These are phyloP conservation scores for Parapristionchus giblindavisi DNA, from an alignment of 2,888 invertebrate species.

Conservation along the genomic window DNA sequence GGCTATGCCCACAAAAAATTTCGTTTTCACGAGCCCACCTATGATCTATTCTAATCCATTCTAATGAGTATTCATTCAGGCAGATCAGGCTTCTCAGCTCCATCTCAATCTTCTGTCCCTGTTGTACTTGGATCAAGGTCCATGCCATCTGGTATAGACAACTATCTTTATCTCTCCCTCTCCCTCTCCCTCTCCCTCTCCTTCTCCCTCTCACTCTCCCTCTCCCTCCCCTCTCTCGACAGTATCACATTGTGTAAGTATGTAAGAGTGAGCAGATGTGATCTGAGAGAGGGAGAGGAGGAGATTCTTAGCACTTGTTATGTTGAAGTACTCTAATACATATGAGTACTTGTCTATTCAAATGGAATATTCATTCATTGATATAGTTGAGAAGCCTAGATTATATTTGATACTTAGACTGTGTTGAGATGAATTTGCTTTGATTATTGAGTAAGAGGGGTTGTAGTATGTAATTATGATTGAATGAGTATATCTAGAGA, in stretches of 20 bases:
- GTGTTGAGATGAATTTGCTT: no score
- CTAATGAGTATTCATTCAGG: no score
- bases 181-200: slow-evolving; percentile 6
- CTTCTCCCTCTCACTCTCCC: slow-evolving; percentile 14
- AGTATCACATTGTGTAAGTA: neutral
- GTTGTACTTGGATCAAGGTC: slow-evolving; percentile 50
- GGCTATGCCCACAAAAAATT: no score
- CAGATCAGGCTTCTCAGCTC: slow-evolving; percentile 65
- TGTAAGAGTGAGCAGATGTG: neutral
- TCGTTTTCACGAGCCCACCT: no score
- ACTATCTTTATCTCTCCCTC: neutral
- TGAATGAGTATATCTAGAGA: neutral
- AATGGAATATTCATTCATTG: no score
- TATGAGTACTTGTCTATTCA: no score
- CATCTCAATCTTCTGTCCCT: slow-evolving; percentile 61
- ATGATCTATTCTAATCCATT: no score
- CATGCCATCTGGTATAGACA: slow-evolving; percentile 27
- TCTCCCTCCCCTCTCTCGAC: neutral
- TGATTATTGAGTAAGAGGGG: no score
- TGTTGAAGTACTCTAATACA: neutral
- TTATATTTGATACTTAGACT: neutral
- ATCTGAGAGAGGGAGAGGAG: neutral
- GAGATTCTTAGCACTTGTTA: neutral
- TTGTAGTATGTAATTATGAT: neutral
- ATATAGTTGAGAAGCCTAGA: neutral